These are phyloP conservation scores for Callopanchax toddi DNA, from an alignment of 2,113 vertebrate genomes.

Conservation along the genomic window DNA sequence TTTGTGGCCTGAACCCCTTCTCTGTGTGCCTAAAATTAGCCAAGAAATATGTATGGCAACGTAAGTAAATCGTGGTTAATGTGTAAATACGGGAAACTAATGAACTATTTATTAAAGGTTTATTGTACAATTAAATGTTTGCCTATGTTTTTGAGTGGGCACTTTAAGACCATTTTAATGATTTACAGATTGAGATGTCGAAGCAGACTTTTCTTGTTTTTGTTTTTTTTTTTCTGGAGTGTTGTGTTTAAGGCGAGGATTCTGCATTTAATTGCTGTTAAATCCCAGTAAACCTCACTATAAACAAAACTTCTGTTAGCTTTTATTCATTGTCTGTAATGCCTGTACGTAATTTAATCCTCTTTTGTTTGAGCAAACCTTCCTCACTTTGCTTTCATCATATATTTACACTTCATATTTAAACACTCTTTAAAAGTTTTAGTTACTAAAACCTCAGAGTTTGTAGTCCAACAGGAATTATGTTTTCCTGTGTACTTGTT, in stretches of 20 bases:
- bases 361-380: slow-evolving; percentile 8
- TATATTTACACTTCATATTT: too few species aligned
- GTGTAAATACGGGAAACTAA: slow-evolving; percentile 84
- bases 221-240: neutral
- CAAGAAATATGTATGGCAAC: slow-evolving; percentile 75
- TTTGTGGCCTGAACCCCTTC: slow-evolving; percentile 71
- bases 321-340: slow-evolving; percentile 1
- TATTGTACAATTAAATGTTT: slow-evolving; percentile 77
- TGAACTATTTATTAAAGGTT: slow-evolving; percentile 86
- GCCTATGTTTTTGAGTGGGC: slow-evolving; percentile 17
- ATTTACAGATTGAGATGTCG: neutral
- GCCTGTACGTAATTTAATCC: slow-evolving; percentile 2
- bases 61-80: slow-evolving; percentile 74
- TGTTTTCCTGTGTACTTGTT: too few species aligned
- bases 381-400: neutral
- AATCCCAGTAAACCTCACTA: slow-evolving; percentile 16
- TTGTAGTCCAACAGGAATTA: too few species aligned
- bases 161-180: neutral
- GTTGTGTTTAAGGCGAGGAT: neutral
- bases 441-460: too few species aligned
- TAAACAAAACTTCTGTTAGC: slow-evolving; percentile 6
- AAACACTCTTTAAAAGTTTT: too few species aligned
- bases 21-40: slow-evolving; percentile 80
- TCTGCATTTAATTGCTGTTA: neutral
- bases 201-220: neutral